Evolutionary conservation across 2,888 invertebrate genomes (phyloP), one percentile per base, ranked within the genome.

Genomic region (Aleiodes leptofemur): DNA sequence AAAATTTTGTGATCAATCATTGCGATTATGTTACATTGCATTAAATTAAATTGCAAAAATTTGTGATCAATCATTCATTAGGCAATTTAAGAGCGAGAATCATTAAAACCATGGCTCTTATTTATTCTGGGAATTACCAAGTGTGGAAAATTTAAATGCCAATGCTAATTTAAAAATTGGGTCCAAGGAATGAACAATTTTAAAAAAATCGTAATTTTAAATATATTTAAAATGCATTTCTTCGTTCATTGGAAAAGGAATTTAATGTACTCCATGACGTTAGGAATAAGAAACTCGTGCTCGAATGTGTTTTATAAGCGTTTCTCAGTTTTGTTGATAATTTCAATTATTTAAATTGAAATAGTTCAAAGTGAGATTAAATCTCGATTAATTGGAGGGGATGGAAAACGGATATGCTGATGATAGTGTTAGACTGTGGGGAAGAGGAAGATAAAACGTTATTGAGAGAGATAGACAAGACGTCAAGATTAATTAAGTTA

Each of bases 71-170:
- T 72, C 1, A 23, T 23, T 23, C 29, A 64, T 56, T 56, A 29
- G 29, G 55, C 29, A 38, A 48, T 64, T 38, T 61, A 53, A 43
- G 69, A 51, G 69, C 48, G 11, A 13, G 73, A 72, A 61, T 23
- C 43, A 74, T 53, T 82, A 82, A 85, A 82, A 85, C 86, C 85
- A 84, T 80, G 75, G 85, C 82, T 83, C 85, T 79, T 74, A 81
- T 84, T 86, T 51, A 23, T 74, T 86, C 84, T 86, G 85, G 84
- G 81, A 69, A 75, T 78, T 76, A 77, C 71, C 23, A 23, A 23
- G 61, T 80, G 78, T 77, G 80, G 81, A 80, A 81, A 83, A 82
- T 72, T 71, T 72, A 72, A 73, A 79, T 76, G 78, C 79, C 78
- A 79, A 75, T 74, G 76, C 51, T 51, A 73, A 66, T 77, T 61